Conservation (phyloP, 2,888 invertebrate species). For the Fabriciana adippe region DNA sequence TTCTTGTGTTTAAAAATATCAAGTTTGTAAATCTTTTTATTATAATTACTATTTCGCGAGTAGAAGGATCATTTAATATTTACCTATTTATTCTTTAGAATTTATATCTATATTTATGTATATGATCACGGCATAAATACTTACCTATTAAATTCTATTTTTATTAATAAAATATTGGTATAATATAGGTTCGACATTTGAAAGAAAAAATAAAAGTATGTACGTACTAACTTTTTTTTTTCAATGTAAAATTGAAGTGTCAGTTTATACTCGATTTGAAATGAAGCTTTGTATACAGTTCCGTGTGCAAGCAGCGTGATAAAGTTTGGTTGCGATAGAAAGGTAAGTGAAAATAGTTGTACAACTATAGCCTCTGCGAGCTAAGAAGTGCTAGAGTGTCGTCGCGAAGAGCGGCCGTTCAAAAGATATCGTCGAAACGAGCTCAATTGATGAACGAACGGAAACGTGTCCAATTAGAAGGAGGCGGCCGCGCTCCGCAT, state of each 20-base stretch:
- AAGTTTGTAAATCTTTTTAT: too few relatives aligned
- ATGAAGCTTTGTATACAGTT: not conserved
- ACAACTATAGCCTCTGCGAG: slow-evolving; percentile 17
- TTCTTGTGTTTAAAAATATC: too few relatives aligned
- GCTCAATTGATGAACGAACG: slow-evolving; percentile 80
- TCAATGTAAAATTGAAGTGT: too few relatives aligned
- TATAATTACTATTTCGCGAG: too few relatives aligned
- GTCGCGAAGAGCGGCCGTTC: slow-evolving; percentile 46
- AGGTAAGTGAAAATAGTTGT: slow-evolving; percentile 13
- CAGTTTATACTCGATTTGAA: not conserved
- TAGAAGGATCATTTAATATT: too few relatives aligned
- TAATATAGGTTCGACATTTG: not conserved
- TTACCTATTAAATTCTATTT: too few relatives aligned
- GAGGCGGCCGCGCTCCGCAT: slow-evolving; percentile 69
- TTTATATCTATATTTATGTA: too few relatives aligned
- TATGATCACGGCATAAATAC: too few relatives aligned
- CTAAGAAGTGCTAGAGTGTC: slow-evolving; percentile 36
- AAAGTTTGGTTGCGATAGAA: not conserved
- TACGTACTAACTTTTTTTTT: too few relatives aligned
- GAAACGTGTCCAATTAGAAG: slow-evolving; percentile 82
- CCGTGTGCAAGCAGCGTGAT: not conserved
- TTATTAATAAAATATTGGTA: too few relatives aligned
- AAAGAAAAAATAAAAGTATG: not conserved
- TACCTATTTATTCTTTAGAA: too few relatives aligned
- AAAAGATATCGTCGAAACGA: slow-evolving; percentile 77